Base-by-base conservation (phyloP, 2,797 vertebrate genomes). In the Zalophus californianus region DNA sequence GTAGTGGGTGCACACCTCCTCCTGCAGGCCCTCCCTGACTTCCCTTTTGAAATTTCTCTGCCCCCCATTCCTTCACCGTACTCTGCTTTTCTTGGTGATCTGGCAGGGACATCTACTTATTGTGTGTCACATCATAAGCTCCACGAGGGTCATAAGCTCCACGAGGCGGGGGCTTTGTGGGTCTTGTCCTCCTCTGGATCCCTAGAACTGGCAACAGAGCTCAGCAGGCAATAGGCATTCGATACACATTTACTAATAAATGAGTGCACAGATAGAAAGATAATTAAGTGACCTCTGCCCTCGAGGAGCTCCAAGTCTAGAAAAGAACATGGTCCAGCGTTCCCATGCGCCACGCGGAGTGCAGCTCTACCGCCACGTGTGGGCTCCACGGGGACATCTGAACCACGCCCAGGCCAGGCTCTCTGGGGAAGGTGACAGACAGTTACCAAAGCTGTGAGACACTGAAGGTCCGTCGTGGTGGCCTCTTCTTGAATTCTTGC, bases 281-380 rank as follows among this genome's bases (percentile, higher is more conserved):
- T 41, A 52, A 80, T 3, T 32, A 73, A 52, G 66, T 35, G 20
- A 35, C 20, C 68, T 35, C 60, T 56, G 54, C 29, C 38, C 92
- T 92, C 58, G 62, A 91, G 72, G 72, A 32, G 25, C n/a, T 75
- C 93, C 18, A 38, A 72, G 35, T 70, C 86, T 25, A 10, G 16
- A 56, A 73, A 83, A 14, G 62, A 27, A 52, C 44, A 10, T 20
- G 92, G 27, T 11, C 5, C 9, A 54, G 83, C 66, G 44, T 68
- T 50, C 54, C 48, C 78, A 48, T 5, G 56, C 3, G 27, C 4
- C 18, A 7, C 6, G 48, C 9, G 29, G 68, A 64, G 10, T 3
- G 20, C 14, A 13, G 68, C 54, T 11, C 32, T 29, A 18, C 62
- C 16, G 0, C 15, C 13, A 66, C 27, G 32, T 15, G 14, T n/a